Evolutionary conservation across 2,797 vertebrate genomes (phyloP), one percentile per base, ranked within the genome.

Genomic region (Adrianichthys oophorus): DNA sequence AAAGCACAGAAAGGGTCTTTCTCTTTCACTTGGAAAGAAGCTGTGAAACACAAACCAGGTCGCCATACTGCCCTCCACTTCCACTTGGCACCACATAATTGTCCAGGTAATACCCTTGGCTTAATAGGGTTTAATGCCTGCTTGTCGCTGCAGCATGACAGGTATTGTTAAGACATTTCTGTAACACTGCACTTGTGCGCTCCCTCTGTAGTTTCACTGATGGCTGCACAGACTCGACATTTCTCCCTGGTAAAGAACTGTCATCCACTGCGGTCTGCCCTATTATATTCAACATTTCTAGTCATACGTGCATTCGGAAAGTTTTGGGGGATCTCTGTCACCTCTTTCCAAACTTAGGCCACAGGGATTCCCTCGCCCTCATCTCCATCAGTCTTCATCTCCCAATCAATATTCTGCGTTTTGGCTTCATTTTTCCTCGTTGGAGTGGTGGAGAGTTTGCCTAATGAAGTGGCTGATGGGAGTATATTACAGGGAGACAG

Each of bases 381-480:
- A 48, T 55, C 68, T 51, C 62, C 54, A 78, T 84, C 73, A 51
- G 23, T 86, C 74, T 84, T 82, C 76, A 80, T 82, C 70, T 65
- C 54, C 56, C 23, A 7, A 49, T 65, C 71, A 75, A 72, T 71
- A 67, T 67, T 78, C 51, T 4, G 52, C 71, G 69, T 77, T 63
- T 74, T 86, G 77, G 68, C 80, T 84, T 86, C 74, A 85, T 87
- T 82, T 85, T 79, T 82, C 76, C 71, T 61, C 80, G 73, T 82
- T 66, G 47, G 79, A 80, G 78, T 82, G 74, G 76, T 74, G 80
- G 76, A 72, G 84, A 85, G 79, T 85, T 87, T 85, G 72, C 84
- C 85, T 86, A 85, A 86, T 89, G 85, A 87, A 87, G 85, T 85
- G 81, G 80, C 82, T 88, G 85, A 85, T 85, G 85, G 87, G 84